Evolutionary conservation across 2,113 vertebrate genomes (phyloP).

Genomic region (Caranx melampygus): DNA sequence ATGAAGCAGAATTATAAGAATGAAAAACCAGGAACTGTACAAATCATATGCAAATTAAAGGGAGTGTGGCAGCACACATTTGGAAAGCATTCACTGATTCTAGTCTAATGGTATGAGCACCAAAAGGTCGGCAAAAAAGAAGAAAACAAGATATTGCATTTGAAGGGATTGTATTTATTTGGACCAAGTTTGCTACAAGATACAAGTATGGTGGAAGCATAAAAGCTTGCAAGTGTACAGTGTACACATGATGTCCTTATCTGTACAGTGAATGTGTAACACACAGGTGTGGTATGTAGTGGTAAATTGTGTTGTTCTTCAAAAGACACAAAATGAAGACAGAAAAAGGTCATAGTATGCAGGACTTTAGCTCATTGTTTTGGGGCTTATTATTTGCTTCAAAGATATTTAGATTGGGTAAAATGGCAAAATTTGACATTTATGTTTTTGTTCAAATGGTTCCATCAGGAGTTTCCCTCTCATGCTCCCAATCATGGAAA

Average conservation of each 20-base stretch:
- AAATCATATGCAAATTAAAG: not conserved
- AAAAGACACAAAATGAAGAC: not conserved
- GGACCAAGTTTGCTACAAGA: not conserved
- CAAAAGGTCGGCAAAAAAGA: not conserved
- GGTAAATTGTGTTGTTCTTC: not conserved
- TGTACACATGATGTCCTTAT: not conserved
- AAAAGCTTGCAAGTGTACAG: not conserved
- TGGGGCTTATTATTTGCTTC: not conserved
- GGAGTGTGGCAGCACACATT: not conserved
- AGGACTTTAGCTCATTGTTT: not conserved
- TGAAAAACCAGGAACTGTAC: not conserved
- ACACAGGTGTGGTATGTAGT: not conserved
- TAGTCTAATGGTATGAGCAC: not conserved
- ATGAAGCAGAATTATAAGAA: not conserved
- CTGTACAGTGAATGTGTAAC: not conserved
- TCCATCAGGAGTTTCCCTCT: conserved; percentile 24
- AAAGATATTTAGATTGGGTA: not conserved
- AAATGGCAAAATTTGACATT: conserved; percentile 13
- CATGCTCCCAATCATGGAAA: conserved; percentile 27
- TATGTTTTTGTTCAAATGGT: conserved; percentile 25
- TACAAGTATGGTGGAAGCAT: not conserved
- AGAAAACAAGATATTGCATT: not conserved
- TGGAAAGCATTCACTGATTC: not conserved
- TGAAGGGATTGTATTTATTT: not conserved
- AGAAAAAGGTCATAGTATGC: not conserved